These are phyloP conservation scores for mouse (Mus musculus) DNA, from an alignment of 2,113 vertebrate species.

Conservation along the genomic window GRCm39 chr13:113929501-113930000, in stretches of 20 bases:
- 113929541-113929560: constrained; percentile 22
- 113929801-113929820: neutral
- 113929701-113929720: neutral
- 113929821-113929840: neutral
- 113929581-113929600: constrained; percentile 12
- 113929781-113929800: neutral
- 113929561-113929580: neutral
- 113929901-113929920: neutral
- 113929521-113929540: neutral
- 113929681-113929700: neutral
- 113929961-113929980: too few relatives aligned
- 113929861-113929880: neutral
- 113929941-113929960: neutral
- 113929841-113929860: neutral
- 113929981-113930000: too few relatives aligned
- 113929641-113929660: neutral
- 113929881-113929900: neutral
- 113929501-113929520: neutral
- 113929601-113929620: neutral
- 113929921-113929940: neutral
- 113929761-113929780: neutral
- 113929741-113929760: neutral
- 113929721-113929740: neutral
- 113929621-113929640: neutral
- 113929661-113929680: constrained; percentile 7